Conservation (phyloP, 2,888 invertebrate genomes). For the Chromoteleia sp. region DNA sequence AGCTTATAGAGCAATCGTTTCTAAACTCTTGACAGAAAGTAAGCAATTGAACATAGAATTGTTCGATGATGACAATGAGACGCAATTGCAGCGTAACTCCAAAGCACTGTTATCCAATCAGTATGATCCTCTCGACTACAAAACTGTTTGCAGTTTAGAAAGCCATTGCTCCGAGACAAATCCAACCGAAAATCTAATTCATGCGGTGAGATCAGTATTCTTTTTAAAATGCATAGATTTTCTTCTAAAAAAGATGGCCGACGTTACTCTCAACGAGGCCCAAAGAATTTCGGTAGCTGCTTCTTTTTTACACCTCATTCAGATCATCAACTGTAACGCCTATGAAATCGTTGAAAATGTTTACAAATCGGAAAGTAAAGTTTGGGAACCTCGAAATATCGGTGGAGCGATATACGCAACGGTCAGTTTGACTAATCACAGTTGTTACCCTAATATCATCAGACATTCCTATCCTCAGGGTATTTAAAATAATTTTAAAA, state of each 20-base stretch:
- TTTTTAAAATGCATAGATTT: conserved; percentile 82
- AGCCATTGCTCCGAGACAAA: conserved; percentile 80
- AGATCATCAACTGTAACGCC: conserved; percentile 85
- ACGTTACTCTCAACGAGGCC: conserved; percentile 57
- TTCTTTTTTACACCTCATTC: conserved; percentile 83
- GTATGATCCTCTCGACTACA: conserved; percentile 80
- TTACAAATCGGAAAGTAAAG: conserved; percentile 74
- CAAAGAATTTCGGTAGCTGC: conserved; percentile 78
- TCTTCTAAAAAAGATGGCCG: conserved; percentile 73
- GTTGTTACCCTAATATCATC: conserved; percentile 84
- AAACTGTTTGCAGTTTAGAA: conserved; percentile 81
- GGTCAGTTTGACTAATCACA: conserved; percentile 85
- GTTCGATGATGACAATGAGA: conserved; percentile 5
- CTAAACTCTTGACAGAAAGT: conserved; percentile 56
- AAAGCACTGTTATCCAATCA: conserved; percentile 13
- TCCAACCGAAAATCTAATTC: conserved; percentile 80
- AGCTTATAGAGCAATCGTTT: conserved; percentile 79
- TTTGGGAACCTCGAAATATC: conserved; percentile 80
- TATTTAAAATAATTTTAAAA: no score
- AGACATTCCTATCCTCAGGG: conserved; percentile 83
- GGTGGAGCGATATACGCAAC: conserved; percentile 85
- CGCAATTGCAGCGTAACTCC: neutral
- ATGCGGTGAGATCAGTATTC: conserved; percentile 82
- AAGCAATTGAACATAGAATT: conserved; percentile 32
- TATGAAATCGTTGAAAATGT: conserved; percentile 85